phyloP scores from a whole-genome alignment of 35 echinoderm and acorn worm species.

The Lytechinus pictus region DNA sequence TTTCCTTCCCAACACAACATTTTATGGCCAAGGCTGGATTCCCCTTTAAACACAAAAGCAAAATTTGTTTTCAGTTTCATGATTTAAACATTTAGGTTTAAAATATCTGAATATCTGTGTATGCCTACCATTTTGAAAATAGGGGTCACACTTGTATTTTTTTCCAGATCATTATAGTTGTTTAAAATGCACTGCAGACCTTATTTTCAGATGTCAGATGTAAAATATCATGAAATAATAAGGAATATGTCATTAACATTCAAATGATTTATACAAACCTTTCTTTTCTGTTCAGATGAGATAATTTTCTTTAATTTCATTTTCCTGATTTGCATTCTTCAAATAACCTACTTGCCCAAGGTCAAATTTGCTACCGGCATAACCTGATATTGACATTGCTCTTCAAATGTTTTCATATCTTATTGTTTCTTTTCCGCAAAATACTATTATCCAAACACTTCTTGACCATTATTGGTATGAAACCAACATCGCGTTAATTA shows the following conservation, averaged over 20 bases:
- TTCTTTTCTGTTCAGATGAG: neutral
- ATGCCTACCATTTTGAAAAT: neutral
- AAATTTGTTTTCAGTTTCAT: too few relatives aligned
- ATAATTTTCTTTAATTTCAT: neutral
- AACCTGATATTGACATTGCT: neutral
- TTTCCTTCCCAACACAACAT: too few relatives aligned
- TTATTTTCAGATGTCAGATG: too few relatives aligned
- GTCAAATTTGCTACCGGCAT: neutral
- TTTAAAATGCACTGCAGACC: too few relatives aligned
- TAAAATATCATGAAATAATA: neutral
- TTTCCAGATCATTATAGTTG: too few relatives aligned
- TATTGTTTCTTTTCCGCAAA: neutral
- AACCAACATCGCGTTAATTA: constrained; percentile 4
- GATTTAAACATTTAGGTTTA: too few relatives aligned
- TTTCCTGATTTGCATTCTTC: neutral
- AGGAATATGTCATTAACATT: neutral
- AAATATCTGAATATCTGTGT: neutral
- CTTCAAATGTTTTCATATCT: neutral
- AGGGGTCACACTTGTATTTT: too few relatives aligned
- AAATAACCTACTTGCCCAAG: neutral
- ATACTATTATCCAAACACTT: neutral
- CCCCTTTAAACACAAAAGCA: too few relatives aligned
- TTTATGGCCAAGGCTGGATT: too few relatives aligned
- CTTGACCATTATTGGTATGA: neutral
- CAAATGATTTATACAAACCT: neutral